These are phyloP conservation scores for Pollenia griseotomentosa DNA, from an alignment of 2,888 invertebrate species.

Conservation along the genomic window DNA sequence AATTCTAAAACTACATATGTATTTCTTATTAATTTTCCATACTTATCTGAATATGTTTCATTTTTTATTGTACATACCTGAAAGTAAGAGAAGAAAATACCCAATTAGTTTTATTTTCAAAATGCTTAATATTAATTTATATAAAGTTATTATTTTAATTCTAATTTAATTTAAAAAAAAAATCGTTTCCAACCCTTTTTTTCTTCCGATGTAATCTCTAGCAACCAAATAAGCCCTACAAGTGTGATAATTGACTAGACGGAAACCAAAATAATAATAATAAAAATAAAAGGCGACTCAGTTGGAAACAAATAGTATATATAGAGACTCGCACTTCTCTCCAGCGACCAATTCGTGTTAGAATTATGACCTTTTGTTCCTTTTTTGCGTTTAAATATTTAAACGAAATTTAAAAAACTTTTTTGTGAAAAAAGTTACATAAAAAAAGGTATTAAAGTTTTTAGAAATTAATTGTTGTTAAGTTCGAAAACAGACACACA, in stretches of 20 bases:
- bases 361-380: conserved; percentile 4
- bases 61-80: conserved; percentile 24
- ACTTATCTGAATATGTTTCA: conserved; percentile 13
- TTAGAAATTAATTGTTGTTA: conserved; percentile 18
- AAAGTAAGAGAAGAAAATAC: not conserved
- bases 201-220: not conserved
- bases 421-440: no score
- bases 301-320: conserved; percentile 2
- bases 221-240: conserved; percentile 28
- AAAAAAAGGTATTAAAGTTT: not conserved
- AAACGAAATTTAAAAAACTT: no score
- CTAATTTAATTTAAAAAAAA: not conserved
- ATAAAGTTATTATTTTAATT: not conserved
- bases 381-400: not conserved
- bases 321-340: not conserved
- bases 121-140: not conserved
- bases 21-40: not conserved
- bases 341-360: conserved; percentile 22
- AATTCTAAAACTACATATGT: not conserved
- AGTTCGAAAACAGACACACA: not conserved
- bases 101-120: no score
- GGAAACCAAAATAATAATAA: conserved; percentile 30
- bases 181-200: conserved; percentile 27
- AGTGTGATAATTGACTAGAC: conserved; percentile 55
- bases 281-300: not conserved